Percentiles rank a stretch among this genome's conserved stretches.
These are phyloP conservation scores for Perccottus glenii DNA, from an alignment of 2,113 vertebrate genomes.

Conservation along the genomic window DNA sequence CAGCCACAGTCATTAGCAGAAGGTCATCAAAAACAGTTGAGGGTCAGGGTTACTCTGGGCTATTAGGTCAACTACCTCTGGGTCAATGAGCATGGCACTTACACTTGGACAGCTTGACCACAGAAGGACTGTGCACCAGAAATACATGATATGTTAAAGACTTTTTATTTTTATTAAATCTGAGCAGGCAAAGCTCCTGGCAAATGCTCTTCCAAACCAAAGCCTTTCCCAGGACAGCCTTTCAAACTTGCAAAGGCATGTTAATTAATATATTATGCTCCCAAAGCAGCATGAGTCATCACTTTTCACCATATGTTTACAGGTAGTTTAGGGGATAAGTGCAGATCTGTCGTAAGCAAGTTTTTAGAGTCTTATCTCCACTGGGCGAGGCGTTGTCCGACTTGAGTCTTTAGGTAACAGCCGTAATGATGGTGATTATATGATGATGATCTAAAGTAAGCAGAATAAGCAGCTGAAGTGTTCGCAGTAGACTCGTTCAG, in stretches of 20 bases:
- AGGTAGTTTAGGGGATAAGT: conserved; percentile 23
- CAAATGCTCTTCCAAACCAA: conserved; percentile 33
- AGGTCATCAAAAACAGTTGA: conserved; percentile 75
- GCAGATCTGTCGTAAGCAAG: conserved; percentile 35
- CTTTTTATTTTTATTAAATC: too few relatives aligned
- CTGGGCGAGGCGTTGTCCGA: conserved; percentile 35
- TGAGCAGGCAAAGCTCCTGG: conserved; percentile 13
- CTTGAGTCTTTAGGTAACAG: conserved; percentile 41
- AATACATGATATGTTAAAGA: too few relatives aligned
- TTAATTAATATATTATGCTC: conserved; percentile 61
- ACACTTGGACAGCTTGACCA: conserved; percentile 22
- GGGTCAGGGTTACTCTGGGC: conserved; percentile 55
- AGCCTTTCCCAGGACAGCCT: conserved; percentile 23
- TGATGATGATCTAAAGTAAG: conserved; percentile 22
- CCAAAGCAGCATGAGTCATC: conserved; percentile 54
- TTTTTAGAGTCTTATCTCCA: conserved; percentile 50
- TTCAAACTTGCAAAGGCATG: conserved; percentile 43
- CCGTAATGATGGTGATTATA: conserved; percentile 49
- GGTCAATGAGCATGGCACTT: conserved; percentile 55
- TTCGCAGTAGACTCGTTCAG: not conserved
- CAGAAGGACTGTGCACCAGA: not conserved
- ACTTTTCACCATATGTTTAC: conserved; percentile 52
- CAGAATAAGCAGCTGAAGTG: not conserved
- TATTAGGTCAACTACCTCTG: conserved; percentile 27
- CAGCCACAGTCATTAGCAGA: conserved; percentile 58